Base-by-base conservation (phyloP, 1,140 invertebrate species). In the Penaeus japonicus region DNA sequence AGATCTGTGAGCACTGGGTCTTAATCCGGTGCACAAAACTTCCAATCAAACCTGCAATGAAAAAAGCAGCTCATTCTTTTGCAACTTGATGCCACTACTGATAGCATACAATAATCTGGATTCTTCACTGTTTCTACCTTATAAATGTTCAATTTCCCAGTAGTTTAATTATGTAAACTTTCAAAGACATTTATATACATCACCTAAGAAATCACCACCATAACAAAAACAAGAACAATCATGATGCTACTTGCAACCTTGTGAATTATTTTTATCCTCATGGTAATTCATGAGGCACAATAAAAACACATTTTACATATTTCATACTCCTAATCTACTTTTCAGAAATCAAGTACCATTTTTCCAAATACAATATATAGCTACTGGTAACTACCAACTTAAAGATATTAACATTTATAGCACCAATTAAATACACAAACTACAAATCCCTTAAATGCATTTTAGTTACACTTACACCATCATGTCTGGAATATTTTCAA, bases 21-120 rank as follows among this genome's bases (percentile, higher is more conserved):
- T 62, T 82, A 32, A 88, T 81, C 4, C 87, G 87, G 32, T 88
- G 87, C n/a, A 83, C 70, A 30, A 88, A 53, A n/a, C 87, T 88
- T n/a, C 87, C 80, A 39, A 88, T 20, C 81, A 82, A 62, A 53
- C 80, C 87, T 88, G 30, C 10, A 32, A 57, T n/a, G 30, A 77
- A 73, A 7, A 47, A 47, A 7, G n/a, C n/a, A 12, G 47, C 47
- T 47, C 47, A 47, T 47, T 47, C 47, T 47, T 12, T 12, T 47
- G 47, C 15, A 47, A 47, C 4, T 15, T 47, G 47, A 7, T 7
- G 4, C 47, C 47, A 47, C 15, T 47, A 47, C 47, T 47, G 1
- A 12, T 47, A 4, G 15, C 10, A 7, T 12, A 7, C 5, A 47
- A 12, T 47, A 0, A 47, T 1, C 1, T 12, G 70, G 17, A 27